Base-by-base conservation (phyloP, 2,113 vertebrate genomes). In the Chaenocephalus aceratus region DNA sequence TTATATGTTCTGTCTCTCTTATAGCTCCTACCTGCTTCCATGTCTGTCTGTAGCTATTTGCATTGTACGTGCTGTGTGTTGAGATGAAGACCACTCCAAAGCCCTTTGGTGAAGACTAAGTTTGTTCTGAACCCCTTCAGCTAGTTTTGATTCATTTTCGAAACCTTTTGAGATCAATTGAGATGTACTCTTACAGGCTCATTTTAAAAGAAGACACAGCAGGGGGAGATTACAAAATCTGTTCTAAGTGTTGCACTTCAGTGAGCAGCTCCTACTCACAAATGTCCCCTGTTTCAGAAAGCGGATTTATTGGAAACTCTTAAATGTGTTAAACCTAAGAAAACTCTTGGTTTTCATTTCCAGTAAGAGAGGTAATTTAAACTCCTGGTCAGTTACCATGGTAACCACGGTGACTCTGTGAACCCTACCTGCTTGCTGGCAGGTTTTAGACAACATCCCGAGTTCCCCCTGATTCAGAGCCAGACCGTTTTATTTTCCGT, bases 11-110 rank as follows among this genome's bases (percentile, higher is more conserved):
- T 67, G 26, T 52, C 16, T 10, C 10, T 18, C 30, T 14, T 51
- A 66, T 6, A 4, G 26, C 46, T 67, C 23, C 48, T 34, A 67
- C 48, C 64, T 53, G 65, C 49, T 67, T 67, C 65, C n/a, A 30
- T 53, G 51, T 68, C 34, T 75, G 72, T 82, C 82, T 83, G 75
- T 63, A 72, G 51, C 72, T 45, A 21, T 80, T 74, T 75, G 61
- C 65, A 49, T 74, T 62, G 48, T 48, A 18, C 26, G 51, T 77
- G 48, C 45, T 71, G 62, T 84, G 75, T 86, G 63, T 59, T 70
- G 72, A 52, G 34, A 53, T 1, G 44, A 41, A 77, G 80, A 80
- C 71, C 80, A 59, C 75, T 86, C 86, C 64, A 88, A 88, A 84
- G 78, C 70, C 70, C 61, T 75, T 77, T 66, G 59, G 61, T 69